phyloP scores from a whole-genome alignment of 1,140 invertebrate species.

The Neuroterus valhalla region DNA sequence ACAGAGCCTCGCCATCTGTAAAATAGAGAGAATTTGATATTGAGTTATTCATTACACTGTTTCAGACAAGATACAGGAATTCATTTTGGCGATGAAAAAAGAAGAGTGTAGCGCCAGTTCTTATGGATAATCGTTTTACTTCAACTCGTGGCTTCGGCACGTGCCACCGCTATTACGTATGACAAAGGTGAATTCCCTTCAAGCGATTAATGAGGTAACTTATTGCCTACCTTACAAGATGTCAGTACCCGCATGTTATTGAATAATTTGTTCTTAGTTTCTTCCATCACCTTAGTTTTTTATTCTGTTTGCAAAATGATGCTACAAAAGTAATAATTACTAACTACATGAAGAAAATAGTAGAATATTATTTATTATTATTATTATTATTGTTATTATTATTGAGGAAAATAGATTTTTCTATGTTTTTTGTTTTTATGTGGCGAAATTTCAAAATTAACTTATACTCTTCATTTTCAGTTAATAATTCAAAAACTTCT shows the following conservation, averaged over 20 bases:
- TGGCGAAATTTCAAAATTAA: too few relatives aligned
- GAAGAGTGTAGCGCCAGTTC: not conserved
- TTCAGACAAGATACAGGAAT: not conserved
- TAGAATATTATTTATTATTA: too few relatives aligned
- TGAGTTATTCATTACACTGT: conserved; percentile 11
- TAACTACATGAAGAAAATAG: too few relatives aligned
- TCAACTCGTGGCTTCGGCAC: conserved; percentile 9
- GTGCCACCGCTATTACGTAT: conserved; percentile 21
- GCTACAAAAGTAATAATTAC: too few relatives aligned
- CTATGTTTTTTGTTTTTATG: too few relatives aligned
- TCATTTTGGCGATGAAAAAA: not conserved
- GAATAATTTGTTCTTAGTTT: not conserved
- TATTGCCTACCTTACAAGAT: not conserved
- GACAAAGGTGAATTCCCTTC: conserved; percentile 15
- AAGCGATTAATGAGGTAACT: conserved; percentile 15
- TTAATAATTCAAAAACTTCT: too few relatives aligned
- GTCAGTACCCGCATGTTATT: not conserved
- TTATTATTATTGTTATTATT: too few relatives aligned
- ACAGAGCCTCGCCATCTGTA: conserved; percentile 96
- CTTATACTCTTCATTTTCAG: too few relatives aligned
- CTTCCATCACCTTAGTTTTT: not conserved
- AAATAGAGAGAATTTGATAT: conserved; percentile 59
- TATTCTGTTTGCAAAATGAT: too few relatives aligned
- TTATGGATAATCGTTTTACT: not conserved
- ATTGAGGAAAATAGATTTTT: too few relatives aligned